phyloP scores from a whole-genome alignment of 2,888 invertebrate genomes.

The Nemoura dubitans region DNA sequence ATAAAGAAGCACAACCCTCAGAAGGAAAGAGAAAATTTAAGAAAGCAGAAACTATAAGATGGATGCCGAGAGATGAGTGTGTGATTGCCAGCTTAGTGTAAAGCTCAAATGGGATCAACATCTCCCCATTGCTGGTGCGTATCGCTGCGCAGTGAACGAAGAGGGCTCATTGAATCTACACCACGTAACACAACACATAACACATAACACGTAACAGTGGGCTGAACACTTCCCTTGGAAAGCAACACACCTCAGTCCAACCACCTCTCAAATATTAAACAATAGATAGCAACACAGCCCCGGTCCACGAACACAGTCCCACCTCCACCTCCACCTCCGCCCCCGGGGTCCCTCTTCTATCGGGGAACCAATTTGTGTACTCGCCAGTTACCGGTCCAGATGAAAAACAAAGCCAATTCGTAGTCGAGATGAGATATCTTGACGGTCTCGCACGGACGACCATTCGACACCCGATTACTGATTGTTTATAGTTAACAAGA shows the following conservation, averaged over 20 bases:
- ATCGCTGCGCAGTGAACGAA: neutral
- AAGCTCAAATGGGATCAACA: constrained; percentile 18
- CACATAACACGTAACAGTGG: neutral
- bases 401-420: neutral
- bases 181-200: neutral
- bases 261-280: constrained; percentile 4
- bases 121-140: neutral
- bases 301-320: too few relatives aligned
- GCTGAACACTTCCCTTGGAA: neutral
- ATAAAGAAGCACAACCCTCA: neutral
- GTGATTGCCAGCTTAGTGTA: constrained; percentile 34
- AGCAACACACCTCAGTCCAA: neutral
- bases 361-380: neutral
- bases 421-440: neutral
- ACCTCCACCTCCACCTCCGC: too few relatives aligned
- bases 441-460: neutral
- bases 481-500: too few relatives aligned
- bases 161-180: neutral
- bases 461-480: too few relatives aligned
- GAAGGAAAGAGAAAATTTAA: neutral
- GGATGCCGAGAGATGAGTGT: neutral
- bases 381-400: neutral
- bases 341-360: neutral
- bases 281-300: neutral
- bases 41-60: constrained; percentile 8